These are phyloP conservation scores for Andricus grossulariae DNA, from an alignment of 1,140 invertebrate species.

Conservation along the genomic window DNA sequence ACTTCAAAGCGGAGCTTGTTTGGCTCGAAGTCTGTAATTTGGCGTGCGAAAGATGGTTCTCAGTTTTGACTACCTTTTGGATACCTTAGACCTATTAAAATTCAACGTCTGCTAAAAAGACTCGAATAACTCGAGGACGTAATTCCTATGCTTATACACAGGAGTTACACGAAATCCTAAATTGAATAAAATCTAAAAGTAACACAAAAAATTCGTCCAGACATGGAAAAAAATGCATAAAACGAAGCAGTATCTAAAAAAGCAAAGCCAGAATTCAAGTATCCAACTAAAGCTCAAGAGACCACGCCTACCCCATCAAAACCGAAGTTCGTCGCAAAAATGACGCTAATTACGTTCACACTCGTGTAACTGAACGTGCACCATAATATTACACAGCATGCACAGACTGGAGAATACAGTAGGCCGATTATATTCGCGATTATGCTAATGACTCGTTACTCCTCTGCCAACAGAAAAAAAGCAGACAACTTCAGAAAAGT, in stretches of 20 bases:
- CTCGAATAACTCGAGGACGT: too few relatives aligned
- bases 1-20: too few relatives aligned
- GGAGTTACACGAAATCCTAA: too few relatives aligned
- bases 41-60: too few relatives aligned
- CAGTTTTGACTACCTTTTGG: too few relatives aligned
- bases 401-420: constrained; percentile 28
- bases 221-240: neutral
- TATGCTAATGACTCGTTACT: constrained; percentile 64
- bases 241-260: neutral
- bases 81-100: too few relatives aligned
- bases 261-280: neutral
- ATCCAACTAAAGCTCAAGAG: constrained; percentile 19
- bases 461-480: constrained; percentile 58
- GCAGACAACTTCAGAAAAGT: constrained; percentile 48
- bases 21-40: too few relatives aligned
- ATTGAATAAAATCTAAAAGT: too few relatives aligned
- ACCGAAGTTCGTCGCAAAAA: constrained; percentile 35
- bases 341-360: constrained; percentile 51
- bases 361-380: constrained; percentile 1
- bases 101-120: too few relatives aligned
- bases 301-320: neutral
- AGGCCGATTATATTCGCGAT: constrained; percentile 63
- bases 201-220: neutral
- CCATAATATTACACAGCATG: constrained; percentile 7
- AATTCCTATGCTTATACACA: too few relatives aligned